Evolutionary conservation across 2,113 vertebrate species (phyloP).

Genomic region (Mus pahari): DNA sequence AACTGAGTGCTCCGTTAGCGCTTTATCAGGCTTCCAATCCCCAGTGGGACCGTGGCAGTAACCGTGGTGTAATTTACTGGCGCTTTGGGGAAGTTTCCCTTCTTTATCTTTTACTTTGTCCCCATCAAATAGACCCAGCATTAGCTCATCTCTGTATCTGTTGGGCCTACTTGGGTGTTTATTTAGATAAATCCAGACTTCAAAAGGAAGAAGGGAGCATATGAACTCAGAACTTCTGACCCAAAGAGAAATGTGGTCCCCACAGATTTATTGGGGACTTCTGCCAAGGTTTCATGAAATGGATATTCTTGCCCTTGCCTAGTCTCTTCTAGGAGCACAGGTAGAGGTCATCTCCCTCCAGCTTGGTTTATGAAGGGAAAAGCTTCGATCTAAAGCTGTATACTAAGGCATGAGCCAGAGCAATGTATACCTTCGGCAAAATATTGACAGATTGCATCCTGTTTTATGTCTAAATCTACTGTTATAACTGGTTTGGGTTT

Average conservation of each 20-base stretch:
- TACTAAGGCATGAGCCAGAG: background rate
- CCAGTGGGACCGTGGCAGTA: background rate
- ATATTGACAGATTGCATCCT: background rate
- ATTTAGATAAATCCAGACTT: conserved; percentile 50
- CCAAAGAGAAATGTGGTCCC: background rate
- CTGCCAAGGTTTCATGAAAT: background rate
- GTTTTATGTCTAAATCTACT: background rate
- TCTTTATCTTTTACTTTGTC: conserved; percentile 42
- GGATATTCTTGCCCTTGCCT: background rate
- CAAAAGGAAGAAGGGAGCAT: conserved; percentile 18
- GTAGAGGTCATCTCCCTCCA: background rate
- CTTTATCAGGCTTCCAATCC: conserved; percentile 30
- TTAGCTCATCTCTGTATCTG: background rate
- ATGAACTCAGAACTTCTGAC: conserved; percentile 12
- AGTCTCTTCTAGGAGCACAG: background rate
- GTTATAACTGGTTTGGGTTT: background rate
- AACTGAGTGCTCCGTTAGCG: background rate
- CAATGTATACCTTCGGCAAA: background rate
- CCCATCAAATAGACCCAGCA: background rate
- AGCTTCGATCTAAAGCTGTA: background rate
- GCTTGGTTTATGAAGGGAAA: conserved; percentile 5
- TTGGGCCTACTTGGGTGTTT: background rate
- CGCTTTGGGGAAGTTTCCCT: conserved; percentile 21
- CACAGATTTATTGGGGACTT: conserved; percentile 15
- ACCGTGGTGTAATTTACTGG: background rate